Evolutionary conservation across 2,888 invertebrate species (phyloP).

Genomic region (Diogma glabrata): DNA sequence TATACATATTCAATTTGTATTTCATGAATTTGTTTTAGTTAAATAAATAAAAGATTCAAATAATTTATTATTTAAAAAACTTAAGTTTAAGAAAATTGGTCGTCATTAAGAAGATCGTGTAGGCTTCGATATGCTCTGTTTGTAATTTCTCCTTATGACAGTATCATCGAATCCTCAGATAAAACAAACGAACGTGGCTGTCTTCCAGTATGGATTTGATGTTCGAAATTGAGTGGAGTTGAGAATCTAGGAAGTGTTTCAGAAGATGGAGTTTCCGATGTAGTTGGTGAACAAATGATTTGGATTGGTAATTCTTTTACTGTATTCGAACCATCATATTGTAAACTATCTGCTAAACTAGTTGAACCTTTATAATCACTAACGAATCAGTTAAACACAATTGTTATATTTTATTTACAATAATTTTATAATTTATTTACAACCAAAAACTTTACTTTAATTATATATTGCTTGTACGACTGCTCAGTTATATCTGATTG

Average conservation of each 20-base stretch:
- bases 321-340: slow-evolving; percentile 1
- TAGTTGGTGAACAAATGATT: not conserved
- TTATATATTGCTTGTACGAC: too few relatives aligned
- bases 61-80: not conserved
- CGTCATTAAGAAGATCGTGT: too few relatives aligned
- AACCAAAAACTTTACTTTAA: too few relatives aligned
- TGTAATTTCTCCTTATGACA: not conserved
- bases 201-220: slow-evolving; percentile 1
- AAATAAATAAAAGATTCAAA: not conserved
- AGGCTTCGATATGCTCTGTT: not conserved
- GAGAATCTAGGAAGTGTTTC: not conserved
- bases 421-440: too few relatives aligned
- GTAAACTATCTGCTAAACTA: too few relatives aligned
- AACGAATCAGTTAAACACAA: too few relatives aligned
- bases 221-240: not conserved
- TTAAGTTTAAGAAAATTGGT: slow-evolving; percentile 1
- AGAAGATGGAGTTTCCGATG: not conserved
- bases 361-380: too few relatives aligned
- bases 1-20: not conserved
- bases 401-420: too few relatives aligned
- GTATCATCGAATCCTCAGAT: too few relatives aligned
- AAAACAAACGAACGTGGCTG: not conserved
- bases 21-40: not conserved
- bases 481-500: too few relatives aligned
- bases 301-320: not conserved